Conservation (phyloP, 1,140 invertebrate genomes). For the Ostrea edulis region DNA sequence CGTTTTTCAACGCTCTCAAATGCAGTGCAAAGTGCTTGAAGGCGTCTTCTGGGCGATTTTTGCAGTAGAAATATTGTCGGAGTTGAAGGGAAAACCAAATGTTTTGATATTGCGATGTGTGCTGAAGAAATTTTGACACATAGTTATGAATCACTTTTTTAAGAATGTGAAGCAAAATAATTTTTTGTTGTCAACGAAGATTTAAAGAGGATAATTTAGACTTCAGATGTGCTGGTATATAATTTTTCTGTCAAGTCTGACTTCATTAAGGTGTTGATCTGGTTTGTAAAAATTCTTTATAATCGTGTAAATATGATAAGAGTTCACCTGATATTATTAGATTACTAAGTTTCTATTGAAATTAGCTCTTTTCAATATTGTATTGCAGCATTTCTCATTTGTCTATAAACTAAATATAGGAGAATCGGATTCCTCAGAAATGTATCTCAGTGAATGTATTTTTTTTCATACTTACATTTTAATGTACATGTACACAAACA, state of each 20-base stretch:
- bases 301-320: no score
- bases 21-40: not conserved
- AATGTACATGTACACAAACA: no score
- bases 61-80: not conserved
- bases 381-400: no score
- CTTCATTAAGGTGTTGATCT: not conserved
- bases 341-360: no score
- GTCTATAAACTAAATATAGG: no score
- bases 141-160: slow-evolving; percentile 12
- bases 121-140: slow-evolving; percentile 9
- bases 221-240: not conserved
- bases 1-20: not conserved
- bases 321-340: no score
- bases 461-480: no score
- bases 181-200: slow-evolving; percentile 3
- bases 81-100: slow-evolving; percentile 17
- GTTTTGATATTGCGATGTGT: slow-evolving; percentile 3
- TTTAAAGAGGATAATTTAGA: not conserved
- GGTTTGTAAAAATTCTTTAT: no score
- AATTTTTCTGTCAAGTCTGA: not conserved
- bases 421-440: no score
- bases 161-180: not conserved
- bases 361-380: no score
- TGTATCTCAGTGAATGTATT: no score
- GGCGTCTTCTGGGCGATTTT: not conserved